Evolutionary conservation across 2,797 vertebrate genomes (phyloP), one percentile per base, ranked within the genome.

Genomic region (Pelochelys cantorii): DNA sequence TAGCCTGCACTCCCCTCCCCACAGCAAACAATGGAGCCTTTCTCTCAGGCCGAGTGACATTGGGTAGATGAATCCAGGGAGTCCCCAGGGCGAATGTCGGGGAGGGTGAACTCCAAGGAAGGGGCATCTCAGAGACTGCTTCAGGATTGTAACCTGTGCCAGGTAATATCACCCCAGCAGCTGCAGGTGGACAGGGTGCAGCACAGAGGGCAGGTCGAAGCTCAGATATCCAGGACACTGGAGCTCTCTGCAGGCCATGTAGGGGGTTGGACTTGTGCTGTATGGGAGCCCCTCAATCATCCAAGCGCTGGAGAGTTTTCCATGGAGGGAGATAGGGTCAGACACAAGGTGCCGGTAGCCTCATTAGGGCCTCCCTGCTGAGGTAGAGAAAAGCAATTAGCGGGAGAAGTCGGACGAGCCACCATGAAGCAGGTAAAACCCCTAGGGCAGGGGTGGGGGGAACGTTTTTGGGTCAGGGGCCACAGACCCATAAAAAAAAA

Each of bases 1-100:
- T 5, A 11, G 9, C 8, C 11, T 27, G 12, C 68, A 23, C 56
- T n/a, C 22, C 22, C 20, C 1, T 7, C 53, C 29, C 3, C 5
- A 53, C 17, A 29, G 79, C 31, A 23, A 52, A 81, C 88, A 85
- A 85, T 42, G 0, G 20, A 80, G 62, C 52, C 84, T 79, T 86
- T 86, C 59, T 77, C 53, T 11, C 3, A 12, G 59, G 23, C 53
- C 52, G 77, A 57, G 89, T 78, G 68, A 83, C 53, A 17, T 79
- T 91, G 15, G 42, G 74, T 7, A 75, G 37, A 37, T 37, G 74
- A 77, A 77, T 48, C 74, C 42, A 27, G 74, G 68, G 34, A 77
- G 12, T 27, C 25, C 25, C 74, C 25, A 77, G 68, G 42, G 22
- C 22, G 8, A 74, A 37, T 23, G 68, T 74, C 20, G 3, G 20